These are phyloP conservation scores for Drosophila littoralis DNA, from an alignment of 1,140 invertebrate species.

Conservation along the genomic window DNA sequence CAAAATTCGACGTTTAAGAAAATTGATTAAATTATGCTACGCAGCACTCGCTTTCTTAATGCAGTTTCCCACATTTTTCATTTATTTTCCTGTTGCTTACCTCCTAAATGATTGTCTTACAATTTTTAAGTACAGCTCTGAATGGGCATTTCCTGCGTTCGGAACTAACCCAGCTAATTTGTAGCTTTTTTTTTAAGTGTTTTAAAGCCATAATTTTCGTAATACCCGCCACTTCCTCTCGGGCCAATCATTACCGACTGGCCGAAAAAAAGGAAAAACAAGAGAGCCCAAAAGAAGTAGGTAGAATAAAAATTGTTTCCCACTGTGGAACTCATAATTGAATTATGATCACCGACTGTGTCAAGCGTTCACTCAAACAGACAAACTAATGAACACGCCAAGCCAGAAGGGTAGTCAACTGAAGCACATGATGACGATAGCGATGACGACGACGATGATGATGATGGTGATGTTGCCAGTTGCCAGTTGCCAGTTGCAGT, in stretches of 20 bases:
- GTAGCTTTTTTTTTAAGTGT: background rate
- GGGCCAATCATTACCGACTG: background rate
- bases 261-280: background rate
- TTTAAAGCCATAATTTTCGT: conserved; percentile 8
- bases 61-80: conserved; percentile 9
- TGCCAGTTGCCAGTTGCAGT: conserved; percentile 45
- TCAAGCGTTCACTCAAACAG: conserved; percentile 33
- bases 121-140: background rate
- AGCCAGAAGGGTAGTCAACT: conserved; percentile 65
- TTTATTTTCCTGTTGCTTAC: background rate
- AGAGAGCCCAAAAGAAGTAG: background rate
- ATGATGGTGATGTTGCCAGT: conserved; percentile 55
- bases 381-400: conserved; percentile 66
- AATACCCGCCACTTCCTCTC: background rate
- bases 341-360: conserved; percentile 74
- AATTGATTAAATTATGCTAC: background rate
- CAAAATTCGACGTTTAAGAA: too few species aligned
- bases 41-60: background rate
- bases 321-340: conserved; percentile 59
- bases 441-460: conserved; percentile 20
- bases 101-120: background rate
- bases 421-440: conserved; percentile 41
- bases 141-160: conserved; percentile 11
- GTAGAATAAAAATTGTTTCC: conserved; percentile 27
- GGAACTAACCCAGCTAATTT: conserved; percentile 6